Conservation (phyloP, 2,888 invertebrate species). For the Luperina nickerlii region DNA sequence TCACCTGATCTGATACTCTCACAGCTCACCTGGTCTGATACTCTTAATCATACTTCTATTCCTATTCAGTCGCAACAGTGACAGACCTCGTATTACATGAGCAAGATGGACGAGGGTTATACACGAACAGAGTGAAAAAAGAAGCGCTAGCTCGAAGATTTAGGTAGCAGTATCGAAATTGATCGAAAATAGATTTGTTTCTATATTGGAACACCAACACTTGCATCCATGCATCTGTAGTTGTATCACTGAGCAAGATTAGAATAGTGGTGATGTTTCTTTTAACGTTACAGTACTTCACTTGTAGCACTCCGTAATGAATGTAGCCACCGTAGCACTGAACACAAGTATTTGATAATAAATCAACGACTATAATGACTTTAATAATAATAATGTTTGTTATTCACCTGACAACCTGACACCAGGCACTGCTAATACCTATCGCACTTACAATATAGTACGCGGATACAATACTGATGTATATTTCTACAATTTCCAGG, state of each 20-base stretch:
- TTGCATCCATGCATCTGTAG: constrained; percentile 8
- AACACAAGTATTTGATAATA: constrained; percentile 3
- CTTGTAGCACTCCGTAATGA: not conserved
- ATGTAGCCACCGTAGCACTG: constrained; percentile 6
- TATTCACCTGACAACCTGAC: not conserved
- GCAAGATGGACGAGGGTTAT: not conserved
- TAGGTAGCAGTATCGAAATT: constrained; percentile 41
- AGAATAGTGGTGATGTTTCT: not conserved
- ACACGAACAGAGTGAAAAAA: constrained; percentile 24
- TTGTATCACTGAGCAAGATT: not conserved
- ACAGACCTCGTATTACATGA: constrained; percentile 1
- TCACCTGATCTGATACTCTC: too few relatives aligned
- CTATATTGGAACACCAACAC: constrained; percentile 3
- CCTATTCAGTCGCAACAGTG: constrained; percentile 39
- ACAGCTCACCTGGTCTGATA: not conserved
- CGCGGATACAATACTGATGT: not conserved
- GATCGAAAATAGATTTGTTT: constrained; percentile 14
- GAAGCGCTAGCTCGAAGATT: constrained; percentile 15
- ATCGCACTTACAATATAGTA: too few relatives aligned
- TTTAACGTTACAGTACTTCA: not conserved
- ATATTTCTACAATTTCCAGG: constrained; percentile 65
- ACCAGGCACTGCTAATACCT: not conserved
- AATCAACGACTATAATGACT: not conserved
- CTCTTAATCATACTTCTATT: constrained; percentile 22
- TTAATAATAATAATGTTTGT: not conserved